These are phyloP conservation scores for Tolypeutes matacus DNA, from an alignment of 2,797 vertebrate species.

Conservation along the genomic window DNA sequence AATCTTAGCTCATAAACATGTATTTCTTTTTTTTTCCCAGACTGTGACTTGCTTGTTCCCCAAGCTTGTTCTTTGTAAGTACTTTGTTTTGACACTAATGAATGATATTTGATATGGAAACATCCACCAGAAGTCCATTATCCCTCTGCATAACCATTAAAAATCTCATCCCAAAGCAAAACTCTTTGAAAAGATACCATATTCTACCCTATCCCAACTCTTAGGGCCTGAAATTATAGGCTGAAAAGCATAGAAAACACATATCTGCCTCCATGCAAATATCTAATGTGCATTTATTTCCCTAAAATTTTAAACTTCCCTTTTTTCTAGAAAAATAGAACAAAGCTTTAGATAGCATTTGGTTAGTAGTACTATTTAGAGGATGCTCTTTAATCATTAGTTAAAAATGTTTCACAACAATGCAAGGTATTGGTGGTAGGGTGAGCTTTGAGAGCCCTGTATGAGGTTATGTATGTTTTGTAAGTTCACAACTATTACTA, in stretches of 20 bases:
- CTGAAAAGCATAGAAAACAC: constrained; percentile 32
- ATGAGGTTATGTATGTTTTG: no score
- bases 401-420: no score
- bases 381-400: no score
- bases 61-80: neutral
- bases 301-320: neutral
- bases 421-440: no score
- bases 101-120: constrained; percentile 57
- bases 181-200: constrained; percentile 27
- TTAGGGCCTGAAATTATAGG: constrained; percentile 9
- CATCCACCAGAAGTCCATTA: constrained; percentile 33
- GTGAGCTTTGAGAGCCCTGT: no score
- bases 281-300: neutral
- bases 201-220: neutral
- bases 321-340: constrained; percentile 33
- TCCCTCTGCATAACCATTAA: constrained; percentile 7
- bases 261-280: neutral
- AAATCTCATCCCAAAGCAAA: constrained; percentile 47
- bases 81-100: constrained; percentile 51
- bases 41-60: constrained; percentile 1
- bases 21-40: neutral
- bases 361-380: no score
- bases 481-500: no score
- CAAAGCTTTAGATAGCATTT: neutral
- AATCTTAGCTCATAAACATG: constrained; percentile 23